Evolutionary conservation across 2,888 invertebrate genomes (phyloP), one percentile per base, ranked within the genome.

Genomic region (Epirrhoe alternata): DNA sequence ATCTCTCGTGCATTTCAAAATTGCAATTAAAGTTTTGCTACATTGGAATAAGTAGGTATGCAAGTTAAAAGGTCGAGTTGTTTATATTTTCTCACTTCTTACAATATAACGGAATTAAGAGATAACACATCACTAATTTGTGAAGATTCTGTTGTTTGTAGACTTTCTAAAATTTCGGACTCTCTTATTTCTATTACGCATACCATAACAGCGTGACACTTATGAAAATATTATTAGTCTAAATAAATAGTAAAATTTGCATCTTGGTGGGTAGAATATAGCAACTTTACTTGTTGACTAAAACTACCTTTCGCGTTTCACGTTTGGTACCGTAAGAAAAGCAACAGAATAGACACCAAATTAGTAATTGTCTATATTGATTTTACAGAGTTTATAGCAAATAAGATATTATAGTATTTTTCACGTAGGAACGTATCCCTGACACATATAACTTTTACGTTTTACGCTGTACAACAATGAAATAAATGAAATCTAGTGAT

Each of bases 1-100:
- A 59, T 59, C 42, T 59, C 24, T 64, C 53, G 49, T 54, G 54
- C 35, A 57, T 59, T 58, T 42, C 38, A 49, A 57, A 58, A 64
- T 63, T 35, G 58, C 54, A 30, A 8, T 30, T 55, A 35, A 45
- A 0, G 33, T 16, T 47, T 54, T 53, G 47, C 54, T n/a, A 24
- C 49, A 30, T 50, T 35, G 38, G 33, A 16, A 33, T 51, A 33
- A 24, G 24, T 3, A 3, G 3, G 10, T 49, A n/a, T n/a, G n/a
- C n/a, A 31, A 49, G 5, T 35, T 53, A 16, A 4, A 54, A 54
- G 7, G 17, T 30, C 0, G 10, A 17, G 24, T 55, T 55, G 2
- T 30, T n/a, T 0, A 30, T 17, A 45, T 49, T 16, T 50, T 8
- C 45, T 57, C 31, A 59, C 51, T 59, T 61, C 33, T 61, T 61